Percentiles rank a stretch among this genome's conserved stretches.
Evolutionary conservation across 2,888 invertebrate genomes (phyloP).

Genomic region (Caprella mutica): DNA sequence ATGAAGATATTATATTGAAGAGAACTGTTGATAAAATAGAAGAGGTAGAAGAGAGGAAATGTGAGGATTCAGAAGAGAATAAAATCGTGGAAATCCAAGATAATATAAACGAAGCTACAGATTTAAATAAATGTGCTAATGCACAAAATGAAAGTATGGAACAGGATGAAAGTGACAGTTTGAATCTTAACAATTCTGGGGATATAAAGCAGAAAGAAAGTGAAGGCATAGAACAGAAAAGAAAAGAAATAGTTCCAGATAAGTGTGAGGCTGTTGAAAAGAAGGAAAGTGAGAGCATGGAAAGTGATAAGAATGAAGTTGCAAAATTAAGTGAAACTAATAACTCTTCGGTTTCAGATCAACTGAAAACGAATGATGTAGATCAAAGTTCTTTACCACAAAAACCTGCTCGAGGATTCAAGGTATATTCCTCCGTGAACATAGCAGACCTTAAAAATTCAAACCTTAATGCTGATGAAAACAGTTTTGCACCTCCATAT

Average conservation of each 20-base stretch:
- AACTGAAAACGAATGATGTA: not conserved
- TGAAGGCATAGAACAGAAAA: too few species aligned
- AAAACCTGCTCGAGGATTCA: not conserved
- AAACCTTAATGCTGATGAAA: too few species aligned
- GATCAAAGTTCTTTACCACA: not conserved
- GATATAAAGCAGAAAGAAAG: too few species aligned
- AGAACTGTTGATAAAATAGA: not conserved
- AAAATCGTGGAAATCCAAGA: not conserved
- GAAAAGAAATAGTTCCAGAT: not conserved
- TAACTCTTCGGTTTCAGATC: not conserved
- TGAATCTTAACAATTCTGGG: too few species aligned
- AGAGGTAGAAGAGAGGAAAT: not conserved
- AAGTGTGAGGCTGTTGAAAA: not conserved
- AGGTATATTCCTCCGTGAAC: too few species aligned
- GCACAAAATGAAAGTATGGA: too few species aligned
- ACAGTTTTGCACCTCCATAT: too few species aligned
- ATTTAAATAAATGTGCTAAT: too few species aligned
- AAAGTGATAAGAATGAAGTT: not conserved
- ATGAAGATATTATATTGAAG: constrained; percentile 6
- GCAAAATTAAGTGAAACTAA: not conserved
- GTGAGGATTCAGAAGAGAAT: not conserved
- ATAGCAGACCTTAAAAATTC: too few species aligned
- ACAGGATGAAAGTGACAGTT: too few species aligned
- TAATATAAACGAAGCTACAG: not conserved
- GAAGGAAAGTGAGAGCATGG: not conserved